phyloP scores from a whole-genome alignment of 2,797 vertebrate species.

The Stomatorhinus walkeri region DNA sequence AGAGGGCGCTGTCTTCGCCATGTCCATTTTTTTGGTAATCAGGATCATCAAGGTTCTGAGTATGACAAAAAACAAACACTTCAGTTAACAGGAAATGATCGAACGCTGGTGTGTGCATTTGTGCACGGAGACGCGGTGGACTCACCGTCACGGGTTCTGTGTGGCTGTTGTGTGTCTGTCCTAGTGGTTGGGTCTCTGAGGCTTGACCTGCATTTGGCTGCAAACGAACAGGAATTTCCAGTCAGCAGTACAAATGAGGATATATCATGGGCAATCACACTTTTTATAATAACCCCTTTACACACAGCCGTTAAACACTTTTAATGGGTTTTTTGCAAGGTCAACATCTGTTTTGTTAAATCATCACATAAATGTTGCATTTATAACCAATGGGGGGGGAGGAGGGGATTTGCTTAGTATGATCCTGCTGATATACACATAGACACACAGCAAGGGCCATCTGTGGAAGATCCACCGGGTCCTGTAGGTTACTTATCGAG shows the following conservation, averaged over 20 bases:
- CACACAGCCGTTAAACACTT: neutral
- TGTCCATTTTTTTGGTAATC: slow-evolving; percentile 33
- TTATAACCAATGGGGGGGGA: neutral
- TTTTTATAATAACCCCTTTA: neutral
- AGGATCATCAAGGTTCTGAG: slow-evolving; percentile 54
- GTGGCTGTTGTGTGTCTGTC: slow-evolving; percentile 28
- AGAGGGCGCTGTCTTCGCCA: slow-evolving; percentile 31
- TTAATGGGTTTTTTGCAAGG: neutral
- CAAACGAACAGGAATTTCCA: slow-evolving; percentile 11
- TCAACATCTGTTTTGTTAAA: neutral
- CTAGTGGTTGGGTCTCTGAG: slow-evolving; percentile 30
- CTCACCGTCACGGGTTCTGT: slow-evolving; percentile 59
- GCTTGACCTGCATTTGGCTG: slow-evolving; percentile 20
- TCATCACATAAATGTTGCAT: neutral
- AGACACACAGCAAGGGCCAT: neutral
- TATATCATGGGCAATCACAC: neutral
- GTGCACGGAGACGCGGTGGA: neutral
- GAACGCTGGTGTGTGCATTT: neutral
- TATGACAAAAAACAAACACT: neutral
- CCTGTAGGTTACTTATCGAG: neutral
- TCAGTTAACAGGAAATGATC: neutral
- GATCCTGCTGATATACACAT: neutral
- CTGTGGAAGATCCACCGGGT: neutral
- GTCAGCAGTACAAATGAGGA: neutral
- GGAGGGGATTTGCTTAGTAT: neutral